These are phyloP conservation scores for Tricholauxania praeusta DNA, from an alignment of 2,888 invertebrate species.

Conservation along the genomic window DNA sequence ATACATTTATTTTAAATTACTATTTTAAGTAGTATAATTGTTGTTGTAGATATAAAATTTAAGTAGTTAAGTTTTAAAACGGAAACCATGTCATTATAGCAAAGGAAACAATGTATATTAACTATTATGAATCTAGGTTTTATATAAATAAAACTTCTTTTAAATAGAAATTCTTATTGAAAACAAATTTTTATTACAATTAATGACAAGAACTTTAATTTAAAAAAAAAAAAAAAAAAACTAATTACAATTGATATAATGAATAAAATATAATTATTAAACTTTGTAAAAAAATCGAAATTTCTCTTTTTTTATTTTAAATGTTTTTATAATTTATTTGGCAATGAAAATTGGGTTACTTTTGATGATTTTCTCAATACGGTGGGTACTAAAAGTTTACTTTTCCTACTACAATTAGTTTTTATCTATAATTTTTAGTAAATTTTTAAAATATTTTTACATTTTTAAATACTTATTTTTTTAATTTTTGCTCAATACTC, in stretches of 20 bases:
- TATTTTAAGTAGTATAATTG: conserved; percentile 22
- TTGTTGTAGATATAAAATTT: conserved; percentile 27
- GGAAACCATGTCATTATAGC: not conserved
- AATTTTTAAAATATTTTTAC: not conserved
- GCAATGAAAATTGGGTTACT: conserved; percentile 25
- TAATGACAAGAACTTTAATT: not conserved
- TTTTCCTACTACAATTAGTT: conserved; percentile 15
- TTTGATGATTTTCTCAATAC: conserved; percentile 25
- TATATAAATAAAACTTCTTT: conserved; percentile 1
- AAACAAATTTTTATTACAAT: conserved; percentile 1
- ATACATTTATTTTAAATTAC: too few relatives aligned
- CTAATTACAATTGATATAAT: not conserved
- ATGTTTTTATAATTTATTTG: conserved; percentile 27
- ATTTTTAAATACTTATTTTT: not conserved
- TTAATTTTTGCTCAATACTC: not conserved
- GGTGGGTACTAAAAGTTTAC: conserved; percentile 31
- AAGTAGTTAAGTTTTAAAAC: conserved; percentile 18
- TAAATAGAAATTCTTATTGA: not conserved
- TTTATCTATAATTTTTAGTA: conserved; percentile 14
- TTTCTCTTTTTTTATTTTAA: conserved; percentile 25
- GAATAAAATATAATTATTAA: conserved; percentile 47
- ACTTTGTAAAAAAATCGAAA: conserved; percentile 44
- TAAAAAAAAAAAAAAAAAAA: conserved; percentile 8
- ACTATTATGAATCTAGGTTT: conserved; percentile 17
- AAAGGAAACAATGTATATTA: conserved; percentile 9